Conservation (phyloP, 2,888 invertebrate genomes). For the Gymnocheta viridis region DNA sequence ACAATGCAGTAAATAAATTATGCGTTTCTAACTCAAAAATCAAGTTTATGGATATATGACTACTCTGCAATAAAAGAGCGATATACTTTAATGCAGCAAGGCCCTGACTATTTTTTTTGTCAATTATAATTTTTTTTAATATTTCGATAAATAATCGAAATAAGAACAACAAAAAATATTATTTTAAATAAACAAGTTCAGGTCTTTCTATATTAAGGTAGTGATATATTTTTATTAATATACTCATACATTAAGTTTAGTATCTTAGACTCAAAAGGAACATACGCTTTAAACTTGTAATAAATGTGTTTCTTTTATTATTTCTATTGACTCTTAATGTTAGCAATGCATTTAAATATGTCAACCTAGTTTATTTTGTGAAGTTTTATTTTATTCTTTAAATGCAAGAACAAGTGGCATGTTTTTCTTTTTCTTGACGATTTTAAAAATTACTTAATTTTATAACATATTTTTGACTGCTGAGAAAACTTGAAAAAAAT, state of each 20-base stretch:
- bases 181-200: too few relatives aligned
- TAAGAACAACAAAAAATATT: too few relatives aligned
- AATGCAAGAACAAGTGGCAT: not conserved
- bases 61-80: too few relatives aligned
- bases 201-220: too few relatives aligned
- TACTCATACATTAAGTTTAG: slow-evolving; percentile 23
- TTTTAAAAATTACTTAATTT: not conserved
- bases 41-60: too few relatives aligned
- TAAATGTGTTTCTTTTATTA: not conserved
- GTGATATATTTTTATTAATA: not conserved
- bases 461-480: not conserved
- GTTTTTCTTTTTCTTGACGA: not conserved
- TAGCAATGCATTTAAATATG: slow-evolving; percentile 5
- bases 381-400: not conserved
- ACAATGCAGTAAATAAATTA: too few relatives aligned
- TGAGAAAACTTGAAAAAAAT: not conserved
- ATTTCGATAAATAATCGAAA: too few relatives aligned
- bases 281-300: not conserved
- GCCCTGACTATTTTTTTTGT: too few relatives aligned
- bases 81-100: too few relatives aligned
- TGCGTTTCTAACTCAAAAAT: too few relatives aligned
- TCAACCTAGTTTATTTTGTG: slow-evolving; percentile 20
- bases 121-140: too few relatives aligned
- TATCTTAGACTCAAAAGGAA: not conserved
- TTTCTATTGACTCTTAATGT: slow-evolving; percentile 22